Base-by-base conservation (phyloP, 2,113 vertebrate species). In the Pollachius pollachius region DNA sequence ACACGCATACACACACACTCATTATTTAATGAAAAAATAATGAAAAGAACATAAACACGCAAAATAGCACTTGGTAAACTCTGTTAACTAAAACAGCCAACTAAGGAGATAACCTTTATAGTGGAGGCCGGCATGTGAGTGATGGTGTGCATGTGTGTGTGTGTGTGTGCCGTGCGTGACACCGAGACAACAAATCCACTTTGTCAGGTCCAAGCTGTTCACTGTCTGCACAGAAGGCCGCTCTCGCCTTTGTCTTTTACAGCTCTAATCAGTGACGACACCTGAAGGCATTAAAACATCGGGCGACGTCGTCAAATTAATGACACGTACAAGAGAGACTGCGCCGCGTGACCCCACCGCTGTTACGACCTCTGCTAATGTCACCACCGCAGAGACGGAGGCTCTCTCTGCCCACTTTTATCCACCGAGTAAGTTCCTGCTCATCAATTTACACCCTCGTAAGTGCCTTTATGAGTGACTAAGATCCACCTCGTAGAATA, bases 231-330 rank as follows among this genome's bases (percentile, higher is more conserved):
- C 59, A 52, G 76, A 74, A 77, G 6, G 37, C 37, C 37, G 37
- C 37, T 63, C 63, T 62, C 34, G 17, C 73, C 72, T 81, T 80
- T 84, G 68, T 74, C 83, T 87, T 41, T 85, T 87, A 87, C 72
- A 69, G 76, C 76, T 67, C 77, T 73, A 82, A 89, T 85, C 83
- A 81, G 77, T 79, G 76, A 84, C 70, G 65, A 77, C 78, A 86
- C 77, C 72, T 82, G 62, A 82, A 82, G 75, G 79, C 78, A 85
- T 86, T 87, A 84, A 88, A 87, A 74, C 75, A 41, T 63, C 69
- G 48, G 8, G 18, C 75, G 34, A 61, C 70, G 72, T 78, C 69
- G 67, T 87, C 81, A 87, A 85, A 82, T 85, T 81, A 89, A 86
- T 82, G 84, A 81, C 68, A 81, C 81, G 76, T 66, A 74, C 62